A percentile compares a stretch with the other conserved stretches of the same genome.
Evolutionary conservation across 2,113 vertebrate species (phyloP).

Genomic region (Bombycilla garrulus): DNA sequence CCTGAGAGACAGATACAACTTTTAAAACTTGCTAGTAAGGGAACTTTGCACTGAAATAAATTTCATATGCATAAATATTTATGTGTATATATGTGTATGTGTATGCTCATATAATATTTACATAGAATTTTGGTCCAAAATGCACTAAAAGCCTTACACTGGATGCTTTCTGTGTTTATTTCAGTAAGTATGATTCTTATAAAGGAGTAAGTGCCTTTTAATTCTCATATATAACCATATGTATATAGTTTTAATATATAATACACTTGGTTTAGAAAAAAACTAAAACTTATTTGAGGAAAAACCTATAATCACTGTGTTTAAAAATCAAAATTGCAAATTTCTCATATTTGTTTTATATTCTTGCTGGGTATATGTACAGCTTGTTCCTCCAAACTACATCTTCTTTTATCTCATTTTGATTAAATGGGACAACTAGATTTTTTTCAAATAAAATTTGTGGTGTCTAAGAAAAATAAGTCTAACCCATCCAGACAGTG

Average conservation of each 20-base stretch:
- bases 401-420: background rate
- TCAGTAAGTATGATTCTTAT: background rate
- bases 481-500: background rate
- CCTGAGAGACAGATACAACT: background rate
- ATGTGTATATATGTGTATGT: background rate
- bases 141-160: background rate
- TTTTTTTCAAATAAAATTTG: background rate
- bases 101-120: background rate
- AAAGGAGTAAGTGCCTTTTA: slow-evolving; percentile 15
- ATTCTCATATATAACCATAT: background rate
- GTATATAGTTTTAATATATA: background rate
- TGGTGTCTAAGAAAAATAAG: background rate
- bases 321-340: slow-evolving; percentile 3
- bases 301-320: background rate
- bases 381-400: background rate
- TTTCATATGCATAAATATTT: background rate
- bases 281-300: background rate
- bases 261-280: background rate
- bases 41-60: background rate
- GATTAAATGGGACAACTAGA: background rate
- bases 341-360: slow-evolving; percentile 10
- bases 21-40: background rate
- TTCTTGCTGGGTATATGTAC: background rate
- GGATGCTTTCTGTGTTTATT: slow-evolving; percentile 22
- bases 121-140: slow-evolving; percentile 21